Base-by-base conservation (phyloP, 2,888 invertebrate genomes). In the Agonopterix alstromeriana region DNA sequence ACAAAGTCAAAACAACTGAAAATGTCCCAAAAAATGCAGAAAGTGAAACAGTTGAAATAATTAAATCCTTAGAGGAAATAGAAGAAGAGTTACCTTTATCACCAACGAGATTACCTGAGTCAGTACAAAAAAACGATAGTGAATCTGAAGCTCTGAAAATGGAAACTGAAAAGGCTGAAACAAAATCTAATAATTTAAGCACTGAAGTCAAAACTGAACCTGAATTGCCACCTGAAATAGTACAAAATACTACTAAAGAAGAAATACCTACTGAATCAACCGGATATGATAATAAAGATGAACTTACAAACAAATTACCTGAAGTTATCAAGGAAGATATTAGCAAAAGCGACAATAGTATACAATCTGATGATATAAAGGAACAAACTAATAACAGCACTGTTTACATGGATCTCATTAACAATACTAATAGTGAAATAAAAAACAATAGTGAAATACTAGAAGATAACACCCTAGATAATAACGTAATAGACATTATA, bases 351-450 rank as follows among this genome's bases (percentile, higher is more conserved):
- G 36, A 45, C 7, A 47, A 47, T 36, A 47, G 10, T 46, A 38
- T 14, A 44, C 12, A 10, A 11, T 14, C 11, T 35, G 35, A 27
- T 41, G 43, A 9, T 27, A 27, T 27, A 27, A 27, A 47, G 45
- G 60, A 69, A 52, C 58, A 50, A 51, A 65, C 66, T 43, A 59
- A 64, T 27, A 64, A 70, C 43, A 79, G 74, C 62, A 77, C 79
- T 61, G 66, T 60, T 36, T 82, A 80, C 56, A 79, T 85, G 80
- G 80, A 86, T 79, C 79, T 88, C 70, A 79, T 71, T 64, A 73
- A 76, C 59, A 56, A 68, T 65, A 73, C 72, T 50, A 69, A 70
- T 65, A 72, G 61, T 60, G 67, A 73, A 65, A 61, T 67, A 52
- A 48, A 70, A 52, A 70, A 67, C n/a, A 38, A 38, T 38, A 73